These are phyloP conservation scores for Staurois parvus DNA, from an alignment of 2,797 vertebrate species.

Conservation along the genomic window DNA sequence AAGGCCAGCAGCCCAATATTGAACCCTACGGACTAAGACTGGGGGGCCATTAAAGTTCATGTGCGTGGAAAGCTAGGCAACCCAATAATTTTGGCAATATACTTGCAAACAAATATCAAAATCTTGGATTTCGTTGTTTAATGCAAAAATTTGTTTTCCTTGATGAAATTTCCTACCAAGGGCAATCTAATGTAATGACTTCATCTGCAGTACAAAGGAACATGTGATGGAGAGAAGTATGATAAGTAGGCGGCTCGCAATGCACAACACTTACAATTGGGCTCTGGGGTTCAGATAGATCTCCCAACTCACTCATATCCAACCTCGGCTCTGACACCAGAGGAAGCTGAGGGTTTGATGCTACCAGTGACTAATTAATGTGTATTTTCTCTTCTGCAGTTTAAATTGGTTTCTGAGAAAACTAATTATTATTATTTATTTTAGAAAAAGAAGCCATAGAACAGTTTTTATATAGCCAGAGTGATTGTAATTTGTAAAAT, in stretches of 20 bases:
- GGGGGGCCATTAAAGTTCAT: no score
- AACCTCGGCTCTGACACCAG: not conserved
- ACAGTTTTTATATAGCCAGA: not conserved
- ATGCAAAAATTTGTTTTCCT: slow-evolving; percentile 1
- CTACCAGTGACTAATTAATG: slow-evolving; percentile 32
- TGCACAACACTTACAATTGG: slow-evolving; percentile 9
- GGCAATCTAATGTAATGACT: slow-evolving; percentile 3
- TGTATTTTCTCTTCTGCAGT: slow-evolving; percentile 29
- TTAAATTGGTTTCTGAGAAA: slow-evolving; percentile 35
- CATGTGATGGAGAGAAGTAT: slow-evolving; percentile 8
- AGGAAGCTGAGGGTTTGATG: slow-evolving; percentile 1
- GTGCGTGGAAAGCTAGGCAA: no score
- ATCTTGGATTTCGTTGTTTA: not conserved
- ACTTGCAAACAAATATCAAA: not conserved
- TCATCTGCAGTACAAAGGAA: slow-evolving; percentile 13
- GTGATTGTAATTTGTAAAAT: no score
- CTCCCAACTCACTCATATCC: slow-evolving; percentile 24
- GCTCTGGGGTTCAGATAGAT: slow-evolving; percentile 7
- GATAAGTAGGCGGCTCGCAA: slow-evolving; percentile 21
- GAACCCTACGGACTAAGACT: no score
- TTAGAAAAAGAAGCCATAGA: not conserved
- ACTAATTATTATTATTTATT: not conserved
- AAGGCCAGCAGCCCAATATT: no score
- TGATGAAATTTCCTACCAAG: slow-evolving; percentile 6
- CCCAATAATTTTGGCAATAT: no score